Evolutionary conservation across 1,140 invertebrate genomes (phyloP).

Genomic region (Ceratitis capitata): DNA sequence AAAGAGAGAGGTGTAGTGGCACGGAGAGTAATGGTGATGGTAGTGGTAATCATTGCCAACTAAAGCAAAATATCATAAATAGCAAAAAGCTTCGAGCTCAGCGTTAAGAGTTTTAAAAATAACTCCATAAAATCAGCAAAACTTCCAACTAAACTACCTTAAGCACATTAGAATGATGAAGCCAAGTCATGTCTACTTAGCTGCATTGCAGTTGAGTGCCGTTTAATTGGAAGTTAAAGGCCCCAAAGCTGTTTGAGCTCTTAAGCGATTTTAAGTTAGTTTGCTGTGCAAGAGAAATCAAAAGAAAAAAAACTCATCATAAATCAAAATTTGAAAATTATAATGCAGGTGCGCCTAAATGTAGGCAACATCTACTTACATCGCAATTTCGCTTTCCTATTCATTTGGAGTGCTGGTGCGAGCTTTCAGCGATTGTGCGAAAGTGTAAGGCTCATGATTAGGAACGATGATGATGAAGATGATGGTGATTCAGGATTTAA

Average conservation of each 20-base stretch:
- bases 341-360: background rate
- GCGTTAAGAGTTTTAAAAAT: background rate
- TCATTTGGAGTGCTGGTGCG: background rate
- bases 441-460: conserved; percentile 24
- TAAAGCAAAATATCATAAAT: too few species aligned
- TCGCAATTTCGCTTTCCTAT: background rate
- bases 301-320: background rate
- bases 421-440: background rate
- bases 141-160: too few species aligned
- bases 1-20: too few species aligned
- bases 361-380: background rate
- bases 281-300: background rate
- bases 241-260: conserved; percentile 25
- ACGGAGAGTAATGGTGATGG: background rate
- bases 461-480: too few species aligned
- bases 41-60: background rate
- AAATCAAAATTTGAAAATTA: conserved; percentile 33
- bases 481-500: too few species aligned
- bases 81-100: background rate
- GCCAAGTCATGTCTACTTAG: background rate
- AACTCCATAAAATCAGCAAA: background rate
- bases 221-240: conserved; percentile 24
- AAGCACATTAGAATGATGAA: too few species aligned
- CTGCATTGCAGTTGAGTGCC: conserved; percentile 20
- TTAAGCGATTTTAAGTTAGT: background rate